Percentiles rank a stretch among this genome's conserved stretches.
Conservation (phyloP, 2,113 vertebrate species). For the Corythaixoides concolor region DNA sequence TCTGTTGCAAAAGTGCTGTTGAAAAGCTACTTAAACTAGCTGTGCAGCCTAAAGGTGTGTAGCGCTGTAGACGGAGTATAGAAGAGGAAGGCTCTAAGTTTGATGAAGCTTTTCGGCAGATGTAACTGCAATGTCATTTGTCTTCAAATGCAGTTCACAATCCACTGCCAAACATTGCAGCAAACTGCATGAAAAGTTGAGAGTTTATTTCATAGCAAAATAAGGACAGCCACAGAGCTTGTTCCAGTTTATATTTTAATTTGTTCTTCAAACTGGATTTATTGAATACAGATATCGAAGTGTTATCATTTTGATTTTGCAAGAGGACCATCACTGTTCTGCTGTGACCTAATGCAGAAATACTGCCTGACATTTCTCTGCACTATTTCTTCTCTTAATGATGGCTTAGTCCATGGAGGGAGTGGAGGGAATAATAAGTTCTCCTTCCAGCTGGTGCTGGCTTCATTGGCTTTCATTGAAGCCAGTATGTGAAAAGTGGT, state of each 20-base stretch:
- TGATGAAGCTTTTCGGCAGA: constrained; percentile 43
- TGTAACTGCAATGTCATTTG: constrained; percentile 9
- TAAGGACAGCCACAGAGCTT: neutral
- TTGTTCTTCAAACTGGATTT: constrained; percentile 12
- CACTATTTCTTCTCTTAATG: neutral
- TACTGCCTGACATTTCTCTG: neutral
- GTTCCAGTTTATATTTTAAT: neutral
- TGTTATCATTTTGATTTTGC: neutral
- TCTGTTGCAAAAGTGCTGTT: constrained; percentile 15
- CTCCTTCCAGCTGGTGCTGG: neutral
- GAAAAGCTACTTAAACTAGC: constrained; percentile 42
- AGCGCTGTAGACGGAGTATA: neutral
- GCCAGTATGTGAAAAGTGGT: neutral
- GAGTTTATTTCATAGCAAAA: constrained; percentile 31
- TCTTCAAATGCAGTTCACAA: constrained; percentile 31
- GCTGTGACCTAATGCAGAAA: constrained; percentile 12
- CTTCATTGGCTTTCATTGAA: neutral
- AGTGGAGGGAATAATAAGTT: neutral
- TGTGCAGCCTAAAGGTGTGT: neutral
- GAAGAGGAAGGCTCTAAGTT: neutral
- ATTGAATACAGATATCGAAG: neutral
- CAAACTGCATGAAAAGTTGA: neutral
- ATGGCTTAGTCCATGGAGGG: neutral
- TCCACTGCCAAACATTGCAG: constrained; percentile 44
- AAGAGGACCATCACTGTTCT: neutral